A percentile compares a stretch with the other conserved stretches of the same genome.
phyloP scores from a whole-genome alignment of 2,797 vertebrate species.

The Setipinna tenuifilis region DNA sequence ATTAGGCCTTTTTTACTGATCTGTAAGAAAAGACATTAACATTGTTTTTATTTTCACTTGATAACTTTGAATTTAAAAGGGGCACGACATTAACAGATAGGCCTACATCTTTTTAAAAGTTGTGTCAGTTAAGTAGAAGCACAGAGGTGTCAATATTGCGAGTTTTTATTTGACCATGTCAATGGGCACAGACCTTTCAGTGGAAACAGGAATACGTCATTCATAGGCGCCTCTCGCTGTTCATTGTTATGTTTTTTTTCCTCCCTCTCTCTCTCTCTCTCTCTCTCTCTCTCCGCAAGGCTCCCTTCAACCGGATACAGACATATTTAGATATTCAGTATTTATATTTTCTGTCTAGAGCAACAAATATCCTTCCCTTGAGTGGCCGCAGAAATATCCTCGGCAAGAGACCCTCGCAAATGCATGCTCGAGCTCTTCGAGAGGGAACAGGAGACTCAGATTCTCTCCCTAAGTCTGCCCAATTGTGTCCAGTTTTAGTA shows the following conservation, averaged over 20 bases:
- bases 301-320: slow-evolving; percentile 59
- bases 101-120: background rate
- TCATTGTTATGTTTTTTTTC: slow-evolving; percentile 44
- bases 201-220: slow-evolving; percentile 31
- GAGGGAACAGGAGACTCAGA: slow-evolving; percentile 51
- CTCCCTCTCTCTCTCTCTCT: slow-evolving; percentile 31
- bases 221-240: slow-evolving; percentile 46
- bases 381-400: slow-evolving; percentile 54
- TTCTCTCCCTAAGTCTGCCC: background rate
- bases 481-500: slow-evolving; percentile 25
- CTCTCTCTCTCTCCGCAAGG: slow-evolving; percentile 38
- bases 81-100: background rate
- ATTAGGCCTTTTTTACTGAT: background rate
- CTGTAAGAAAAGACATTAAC: too few species aligned
- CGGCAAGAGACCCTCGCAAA: slow-evolving; percentile 53
- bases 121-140: background rate
- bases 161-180: slow-evolving; percentile 18
- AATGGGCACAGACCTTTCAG: slow-evolving; percentile 17
- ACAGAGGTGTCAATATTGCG: background rate
- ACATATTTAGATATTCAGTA: slow-evolving; percentile 58
- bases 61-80: background rate
- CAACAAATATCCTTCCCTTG: slow-evolving; percentile 67
- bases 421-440: slow-evolving; percentile 46
- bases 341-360: slow-evolving; percentile 69
- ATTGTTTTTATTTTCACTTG: background rate